Base-by-base conservation (phyloP, 2,113 vertebrate genomes). In the Anoura caudifer region DNA sequence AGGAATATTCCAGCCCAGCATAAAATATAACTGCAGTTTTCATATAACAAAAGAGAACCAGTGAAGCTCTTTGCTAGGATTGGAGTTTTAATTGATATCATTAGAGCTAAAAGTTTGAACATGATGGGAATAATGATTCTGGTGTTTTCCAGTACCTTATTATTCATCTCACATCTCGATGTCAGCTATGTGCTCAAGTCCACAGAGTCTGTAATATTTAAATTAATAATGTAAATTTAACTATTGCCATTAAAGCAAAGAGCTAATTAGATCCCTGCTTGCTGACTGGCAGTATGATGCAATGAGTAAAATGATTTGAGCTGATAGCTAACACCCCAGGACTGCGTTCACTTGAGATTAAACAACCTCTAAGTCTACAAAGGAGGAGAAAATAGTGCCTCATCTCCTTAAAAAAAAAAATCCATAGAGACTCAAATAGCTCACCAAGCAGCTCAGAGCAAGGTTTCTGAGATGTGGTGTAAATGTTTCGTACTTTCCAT, bases 171-270 rank as follows among this genome's bases (percentile, higher is more conserved):
- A 97, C 91, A 43, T 97, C 95, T 98, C 97, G 95, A 97, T 98
- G 92, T 96, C 95, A 96, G 97, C 96, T 97, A 50, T 95, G 96
- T 96, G 97, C 97, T 97, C 97, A 93, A 97, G 97, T 97, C 97
- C 95, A 97, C 87, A 84, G 92, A 98, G 95, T 38, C 96, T 84
- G 89, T 97, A 97, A 97, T 97, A 96, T 98, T 98, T 98, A 97
- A 98, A 98, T 98, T 98, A 98, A 98, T 98, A 98, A 98, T 93
- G 96, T 33, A 97, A 97, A 98, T 94, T 97, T 97, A 98, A 98
- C 96, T 98, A 96, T 96, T 98, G 91, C 83, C 98, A 98, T 98
- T 98, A 98, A 98, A 98, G 96, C 84, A 92, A 98, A 98, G 97
- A 98, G 96, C 98, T 98, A 98, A 98, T 98, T 98, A 97, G 90